Evolutionary conservation across 2,113 vertebrate genomes (phyloP).

Genomic region (Pedetes capensis): DNA sequence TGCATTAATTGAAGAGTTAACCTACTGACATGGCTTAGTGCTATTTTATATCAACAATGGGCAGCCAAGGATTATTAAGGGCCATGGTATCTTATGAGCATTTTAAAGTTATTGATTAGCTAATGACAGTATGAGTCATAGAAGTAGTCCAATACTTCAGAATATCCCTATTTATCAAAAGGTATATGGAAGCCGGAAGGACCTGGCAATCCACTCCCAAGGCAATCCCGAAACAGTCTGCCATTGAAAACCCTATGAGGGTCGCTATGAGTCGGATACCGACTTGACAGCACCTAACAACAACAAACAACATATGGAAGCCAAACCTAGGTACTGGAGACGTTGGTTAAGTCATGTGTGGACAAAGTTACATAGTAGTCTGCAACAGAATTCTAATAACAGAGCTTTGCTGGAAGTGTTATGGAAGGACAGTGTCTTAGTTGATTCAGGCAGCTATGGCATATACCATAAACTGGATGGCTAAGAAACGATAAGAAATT

Average conservation of each 20-base stretch:
- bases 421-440: background rate
- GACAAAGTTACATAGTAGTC: rapidly evolving
- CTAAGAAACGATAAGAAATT: background rate
- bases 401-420: background rate
- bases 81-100: background rate
- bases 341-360: too few species aligned
- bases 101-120: background rate
- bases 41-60: background rate
- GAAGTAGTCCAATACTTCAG: background rate
- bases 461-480: background rate
- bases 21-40: background rate
- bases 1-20: background rate
- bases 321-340: background rate
- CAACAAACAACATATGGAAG: too few species aligned
- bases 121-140: background rate
- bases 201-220: too few species aligned
- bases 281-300: too few species aligned
- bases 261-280: too few species aligned
- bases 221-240: too few species aligned
- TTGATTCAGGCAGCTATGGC: background rate
- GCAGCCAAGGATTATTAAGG: background rate
- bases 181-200: rapidly evolving
- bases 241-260: too few species aligned
- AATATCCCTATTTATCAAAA: background rate
- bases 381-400: background rate